Conservation (phyloP, 2,888 invertebrate species). For the Asteroscopus sphinx region DNA sequence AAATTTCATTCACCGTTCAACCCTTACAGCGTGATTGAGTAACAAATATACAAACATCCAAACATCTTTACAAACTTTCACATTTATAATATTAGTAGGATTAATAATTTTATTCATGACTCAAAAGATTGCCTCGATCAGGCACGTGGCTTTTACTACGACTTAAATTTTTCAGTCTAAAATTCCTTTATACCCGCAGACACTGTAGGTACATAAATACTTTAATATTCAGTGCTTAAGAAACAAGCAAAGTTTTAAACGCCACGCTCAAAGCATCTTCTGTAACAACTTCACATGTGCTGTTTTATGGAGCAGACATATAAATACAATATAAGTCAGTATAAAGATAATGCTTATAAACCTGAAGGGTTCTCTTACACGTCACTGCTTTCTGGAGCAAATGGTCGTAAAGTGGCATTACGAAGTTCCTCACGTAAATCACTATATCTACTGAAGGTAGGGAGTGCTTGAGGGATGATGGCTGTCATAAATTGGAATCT, state of each 20-base stretch:
- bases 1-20: too few species aligned
- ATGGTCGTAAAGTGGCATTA: slow-evolving; percentile 20
- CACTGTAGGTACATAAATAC: background rate
- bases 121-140: background rate
- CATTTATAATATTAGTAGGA: background rate
- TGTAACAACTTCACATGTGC: slow-evolving; percentile 1
- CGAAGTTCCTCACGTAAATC: slow-evolving; percentile 2
- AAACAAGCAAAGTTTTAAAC: slow-evolving; percentile 15
- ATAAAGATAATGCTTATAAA: slow-evolving; percentile 1
- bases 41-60: too few species aligned
- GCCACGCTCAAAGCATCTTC: slow-evolving; percentile 2
- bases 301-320: slow-evolving; percentile 1
- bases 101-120: slow-evolving; percentile 1
- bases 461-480: background rate
- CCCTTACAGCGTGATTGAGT: too few species aligned
- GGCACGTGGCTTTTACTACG: background rate
- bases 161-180: slow-evolving; percentile 2
- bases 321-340: background rate
- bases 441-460: slow-evolving; percentile 3
- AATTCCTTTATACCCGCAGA: background rate
- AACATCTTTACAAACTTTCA: background rate
- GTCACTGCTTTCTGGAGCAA: background rate
- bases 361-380: background rate
- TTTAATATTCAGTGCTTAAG: slow-evolving; percentile 15
- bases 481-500: slow-evolving; percentile 2